Evolutionary conservation across 2,797 vertebrate genomes (phyloP), one percentile per base, ranked within the genome.

Genomic region (Pteronotus mesoamericanus): DNA sequence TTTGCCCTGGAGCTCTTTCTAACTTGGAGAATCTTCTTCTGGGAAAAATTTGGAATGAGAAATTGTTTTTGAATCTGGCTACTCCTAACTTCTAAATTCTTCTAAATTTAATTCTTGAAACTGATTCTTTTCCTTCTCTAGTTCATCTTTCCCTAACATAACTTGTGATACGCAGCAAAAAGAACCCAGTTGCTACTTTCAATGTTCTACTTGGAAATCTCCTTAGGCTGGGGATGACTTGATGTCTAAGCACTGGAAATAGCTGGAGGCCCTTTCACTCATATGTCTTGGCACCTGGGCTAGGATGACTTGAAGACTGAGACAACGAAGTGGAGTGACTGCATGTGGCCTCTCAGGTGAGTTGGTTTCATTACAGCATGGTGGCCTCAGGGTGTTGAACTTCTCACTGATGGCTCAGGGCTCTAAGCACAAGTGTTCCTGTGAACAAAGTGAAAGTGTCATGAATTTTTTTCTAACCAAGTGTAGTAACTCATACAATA

Each of bases 31-130:
- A 61, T 53, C 57, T 89, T 74, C 72, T 86, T 6, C 46, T 21
- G 12, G 18, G 46, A 68, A 55, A 78, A 71, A 80, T 14, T 37
- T 72, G 77, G 57, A 91, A 91, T 78, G 29, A 68, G 71, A 91
- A 59, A 48, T 48, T 11, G 32, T 80, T 91, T 94, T 74, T 53
- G 68, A 84, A 78, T 24, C 51, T 77, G 68, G 78, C 18, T 59
- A 51, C 22, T 78, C 42, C n/a, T 69, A 26, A 91, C 44, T 91
- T 94, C 48, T 74, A 91, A 57, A 68, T 39, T 96, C 51, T 94
- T 80, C 77, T 79, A 44, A 83, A 72, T 79, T 91, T n/a, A 79
- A 89, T 78, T 29, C 64, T 88, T 80, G 32, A 85, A 94, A 79
- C 4, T 7, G 12, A 57, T 19, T 21, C 24, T 78, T 83, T 66